Conservation (phyloP, 2,113 vertebrate species). For the Halcyon malimbica region DNA sequence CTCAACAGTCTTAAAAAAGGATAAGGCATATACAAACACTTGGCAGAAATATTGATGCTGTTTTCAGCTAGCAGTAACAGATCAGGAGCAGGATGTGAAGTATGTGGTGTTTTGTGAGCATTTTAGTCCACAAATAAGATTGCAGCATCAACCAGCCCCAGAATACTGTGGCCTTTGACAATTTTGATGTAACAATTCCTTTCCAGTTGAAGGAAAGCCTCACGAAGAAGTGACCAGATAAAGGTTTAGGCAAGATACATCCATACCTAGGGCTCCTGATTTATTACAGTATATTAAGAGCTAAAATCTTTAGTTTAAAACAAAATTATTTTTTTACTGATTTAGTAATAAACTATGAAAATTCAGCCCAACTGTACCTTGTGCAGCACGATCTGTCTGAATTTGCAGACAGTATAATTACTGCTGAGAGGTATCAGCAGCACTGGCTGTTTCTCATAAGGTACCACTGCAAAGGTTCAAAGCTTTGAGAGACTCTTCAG, state of each 20-base stretch:
- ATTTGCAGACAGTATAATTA: neutral
- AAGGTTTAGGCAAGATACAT: neutral
- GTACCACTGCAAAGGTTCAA: neutral
- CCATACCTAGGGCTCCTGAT: rapidly evolving
- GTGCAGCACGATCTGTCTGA: neutral
- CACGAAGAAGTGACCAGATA: neutral
- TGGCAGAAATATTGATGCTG: neutral
- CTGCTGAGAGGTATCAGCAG: neutral
- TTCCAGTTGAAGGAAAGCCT: neutral
- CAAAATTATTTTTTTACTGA: neutral
- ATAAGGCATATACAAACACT: rapidly evolving
- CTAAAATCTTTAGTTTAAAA: neutral
- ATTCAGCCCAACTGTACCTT: neutral
- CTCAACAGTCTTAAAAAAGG: neutral
- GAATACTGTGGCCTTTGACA: neutral
- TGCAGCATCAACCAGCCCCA: neutral
- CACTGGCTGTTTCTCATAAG: neutral
- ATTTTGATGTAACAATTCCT: neutral
- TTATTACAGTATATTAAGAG: neutral
- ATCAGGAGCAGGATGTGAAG: neutral
- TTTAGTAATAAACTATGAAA: neutral
- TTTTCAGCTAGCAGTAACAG: neutral
- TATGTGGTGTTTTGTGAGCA: neutral
- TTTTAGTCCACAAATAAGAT: neutral
- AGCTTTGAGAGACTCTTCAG: neutral